Percentiles rank a stretch among this genome's conserved stretches.
Conservation (phyloP, 2,113 vertebrate genomes). For the Pangasianodon hypophthalmus region DNA sequence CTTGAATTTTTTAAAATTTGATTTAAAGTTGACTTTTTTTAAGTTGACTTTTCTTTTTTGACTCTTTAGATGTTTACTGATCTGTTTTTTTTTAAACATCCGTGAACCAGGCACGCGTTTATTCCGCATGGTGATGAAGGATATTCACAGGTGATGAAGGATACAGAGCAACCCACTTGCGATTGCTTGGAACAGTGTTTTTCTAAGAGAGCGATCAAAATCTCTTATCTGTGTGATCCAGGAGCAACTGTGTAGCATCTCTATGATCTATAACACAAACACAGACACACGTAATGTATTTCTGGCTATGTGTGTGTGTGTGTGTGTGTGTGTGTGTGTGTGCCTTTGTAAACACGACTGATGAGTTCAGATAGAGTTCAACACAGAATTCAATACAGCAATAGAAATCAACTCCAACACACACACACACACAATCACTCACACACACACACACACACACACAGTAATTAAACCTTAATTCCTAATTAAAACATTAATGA, state of each 20-base stretch:
- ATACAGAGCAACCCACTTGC: background rate
- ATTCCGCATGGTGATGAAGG: background rate
- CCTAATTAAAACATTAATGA: constrained; percentile 21
- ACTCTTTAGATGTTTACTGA: background rate
- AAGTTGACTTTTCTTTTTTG: no score
- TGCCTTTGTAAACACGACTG: background rate
- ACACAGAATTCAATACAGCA: background rate
- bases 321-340: background rate
- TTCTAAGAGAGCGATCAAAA: background rate
- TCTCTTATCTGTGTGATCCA: background rate
- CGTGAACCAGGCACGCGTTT: background rate
- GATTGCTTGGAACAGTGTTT: background rate
- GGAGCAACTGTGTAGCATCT: background rate
- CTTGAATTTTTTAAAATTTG: no score
- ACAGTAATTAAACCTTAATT: background rate
- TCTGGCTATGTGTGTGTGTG: background rate
- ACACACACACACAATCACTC: background rate
- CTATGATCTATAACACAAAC: background rate
- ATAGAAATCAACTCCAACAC: background rate
- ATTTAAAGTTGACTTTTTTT: background rate
- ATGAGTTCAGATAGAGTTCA: background rate
- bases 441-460: background rate
- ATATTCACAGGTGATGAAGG: background rate
- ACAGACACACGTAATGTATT: background rate
- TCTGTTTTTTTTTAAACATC: background rate